These are phyloP conservation scores for Sebastes melanostomus DNA, from an alignment of 2,797 vertebrate genomes.

Conservation along the genomic window DNA sequence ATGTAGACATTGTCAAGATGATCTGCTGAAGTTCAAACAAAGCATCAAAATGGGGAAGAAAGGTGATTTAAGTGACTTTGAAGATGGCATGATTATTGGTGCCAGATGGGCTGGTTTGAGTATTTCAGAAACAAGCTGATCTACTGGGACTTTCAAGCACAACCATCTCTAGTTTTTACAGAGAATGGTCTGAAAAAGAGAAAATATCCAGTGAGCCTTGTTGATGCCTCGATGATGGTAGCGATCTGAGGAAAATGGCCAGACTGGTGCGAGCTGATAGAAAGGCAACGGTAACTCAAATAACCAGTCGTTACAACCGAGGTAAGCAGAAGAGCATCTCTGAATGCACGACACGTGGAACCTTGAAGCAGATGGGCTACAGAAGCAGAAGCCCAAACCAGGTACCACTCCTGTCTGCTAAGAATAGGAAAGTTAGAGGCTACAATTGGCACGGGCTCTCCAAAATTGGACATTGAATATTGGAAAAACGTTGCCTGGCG, in stretches of 20 bases:
- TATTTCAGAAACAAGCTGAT: too few relatives aligned
- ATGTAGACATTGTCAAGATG: too few relatives aligned
- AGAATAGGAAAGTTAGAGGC: too few relatives aligned
- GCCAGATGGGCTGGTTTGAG: too few relatives aligned
- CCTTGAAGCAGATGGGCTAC: neutral
- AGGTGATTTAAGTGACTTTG: too few relatives aligned
- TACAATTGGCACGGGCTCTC: too few relatives aligned
- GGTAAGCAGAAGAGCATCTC: neutral
- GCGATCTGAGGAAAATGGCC: neutral
- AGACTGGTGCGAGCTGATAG: neutral
- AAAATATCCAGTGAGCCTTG: neutral
- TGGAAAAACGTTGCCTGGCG: neutral
- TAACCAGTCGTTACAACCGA: neutral
- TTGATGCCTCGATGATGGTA: neutral
- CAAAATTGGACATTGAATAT: too few relatives aligned
- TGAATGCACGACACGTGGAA: neutral
- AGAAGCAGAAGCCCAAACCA: neutral
- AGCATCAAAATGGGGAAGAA: too few relatives aligned
- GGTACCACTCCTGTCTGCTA: rapidly evolving
- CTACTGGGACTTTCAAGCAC: too few relatives aligned
- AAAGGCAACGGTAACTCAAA: neutral
- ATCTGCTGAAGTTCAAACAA: too few relatives aligned
- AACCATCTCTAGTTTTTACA: neutral
- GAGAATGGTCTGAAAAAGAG: neutral
- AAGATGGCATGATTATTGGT: too few relatives aligned